Base-by-base conservation (phyloP, 2,113 vertebrate genomes). In the Balaeniceps rex region DNA sequence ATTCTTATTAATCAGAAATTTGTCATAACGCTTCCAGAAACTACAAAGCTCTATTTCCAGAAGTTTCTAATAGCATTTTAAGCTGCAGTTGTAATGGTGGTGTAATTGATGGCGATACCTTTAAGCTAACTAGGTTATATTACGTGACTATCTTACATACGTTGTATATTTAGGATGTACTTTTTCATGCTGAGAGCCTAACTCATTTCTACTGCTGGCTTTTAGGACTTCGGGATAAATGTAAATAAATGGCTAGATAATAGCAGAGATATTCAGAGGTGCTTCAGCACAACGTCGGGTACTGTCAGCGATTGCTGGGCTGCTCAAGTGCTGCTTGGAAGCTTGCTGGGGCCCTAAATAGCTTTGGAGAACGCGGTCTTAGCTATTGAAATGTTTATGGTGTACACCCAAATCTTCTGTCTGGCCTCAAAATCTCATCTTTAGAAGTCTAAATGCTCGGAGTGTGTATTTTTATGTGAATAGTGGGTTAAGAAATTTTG, bases 221-320 rank as follows among this genome's bases (percentile, higher is more conserved):
- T 93, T 82, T 61, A 93, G 44, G 51, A 25, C 26, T 76, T 60
- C 0, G 9, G 55, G 75, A 57, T 82, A n/a, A 70, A 77, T 74
- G 18, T 58, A 61, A 80, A n/a, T 57, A 31, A 10, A 15, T 28
- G 46, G 49, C 18, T 31, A 8, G 22, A 3, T 33, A 77, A 31
- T 3, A 80, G 40, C 31, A n/a, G 69, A 70, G 51, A 12, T 25
- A 11, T 9, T 49, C 46, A 19, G 55, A 63, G 47, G 19, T 23
- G 31, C 31, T 69, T 47, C 34, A 54, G 40, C 49, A 31, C 1
- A 19, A 6, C 0, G 0, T 16, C 26, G 23, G 14, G 19, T 28
- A 9, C 14, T 36, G 15, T 6, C 19, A 24, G 77, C 2, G 4
- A 19, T 19, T 40, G 49, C 33, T 49, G 66, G n/a, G 40, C 40